These are phyloP conservation scores for Palythoa caribaeorum DNA, from an alignment of 92 coral and sea anemone species.

Conservation along the genomic window DNA sequence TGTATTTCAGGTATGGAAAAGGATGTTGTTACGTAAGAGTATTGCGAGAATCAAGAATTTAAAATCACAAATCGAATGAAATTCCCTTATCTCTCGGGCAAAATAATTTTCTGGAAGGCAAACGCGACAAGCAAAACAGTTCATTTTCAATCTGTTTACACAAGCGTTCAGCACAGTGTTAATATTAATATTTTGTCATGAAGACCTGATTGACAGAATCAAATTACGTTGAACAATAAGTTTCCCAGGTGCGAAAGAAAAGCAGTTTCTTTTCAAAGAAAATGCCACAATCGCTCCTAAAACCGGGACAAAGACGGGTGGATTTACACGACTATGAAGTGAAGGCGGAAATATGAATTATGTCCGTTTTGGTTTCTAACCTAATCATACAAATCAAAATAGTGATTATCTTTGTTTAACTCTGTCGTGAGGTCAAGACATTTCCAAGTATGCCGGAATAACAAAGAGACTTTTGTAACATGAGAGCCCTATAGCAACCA, in stretches of 20 bases:
- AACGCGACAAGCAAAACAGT: not conserved
- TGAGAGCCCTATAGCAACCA: slow-evolving; percentile 7
- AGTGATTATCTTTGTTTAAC: not conserved
- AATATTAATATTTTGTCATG: slow-evolving; percentile 1
- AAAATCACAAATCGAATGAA: no score
- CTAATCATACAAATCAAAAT: slow-evolving; percentile 19
- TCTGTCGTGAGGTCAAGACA: slow-evolving; percentile 20
- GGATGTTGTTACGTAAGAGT: no score
- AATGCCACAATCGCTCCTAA: not conserved
- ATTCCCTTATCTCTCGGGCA: not conserved
- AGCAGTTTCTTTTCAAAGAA: not conserved
- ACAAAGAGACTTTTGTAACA: slow-evolving; percentile 16
- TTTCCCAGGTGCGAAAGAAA: not conserved
- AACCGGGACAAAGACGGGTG: not conserved
- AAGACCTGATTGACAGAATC: not conserved
- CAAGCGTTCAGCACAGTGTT: not conserved
- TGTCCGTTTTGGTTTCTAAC: not conserved
- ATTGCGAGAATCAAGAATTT: no score
- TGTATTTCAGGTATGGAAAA: no score
- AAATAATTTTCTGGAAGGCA: not conserved
- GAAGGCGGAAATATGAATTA: slow-evolving; percentile 20
- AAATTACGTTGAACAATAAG: not conserved
- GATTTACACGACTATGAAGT: not conserved
- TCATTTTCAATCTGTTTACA: slow-evolving; percentile 1
- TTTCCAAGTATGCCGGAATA: not conserved